A percentile compares a stretch with the other conserved stretches of the same genome.
These are phyloP conservation scores for Ophion slaviceki DNA, from an alignment of 2,888 invertebrate genomes.

Conservation along the genomic window DNA sequence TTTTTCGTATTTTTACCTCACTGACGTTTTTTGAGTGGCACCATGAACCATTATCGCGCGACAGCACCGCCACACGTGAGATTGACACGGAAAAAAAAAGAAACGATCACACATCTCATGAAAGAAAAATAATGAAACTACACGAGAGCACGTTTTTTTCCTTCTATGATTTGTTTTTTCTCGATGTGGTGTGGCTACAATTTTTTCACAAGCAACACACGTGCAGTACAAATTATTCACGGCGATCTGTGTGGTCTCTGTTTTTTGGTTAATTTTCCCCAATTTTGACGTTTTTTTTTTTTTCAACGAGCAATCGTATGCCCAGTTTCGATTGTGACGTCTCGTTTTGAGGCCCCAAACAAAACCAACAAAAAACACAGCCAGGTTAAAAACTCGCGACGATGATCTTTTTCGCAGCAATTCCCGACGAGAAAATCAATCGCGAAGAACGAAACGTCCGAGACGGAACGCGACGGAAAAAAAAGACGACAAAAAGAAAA, in stretches of 20 bases:
- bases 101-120: conserved; percentile 43
- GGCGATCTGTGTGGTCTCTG: conserved; percentile 66
- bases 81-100: conserved; percentile 64
- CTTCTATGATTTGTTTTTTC: conserved; percentile 59
- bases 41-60: conserved; percentile 77
- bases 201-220: conserved; percentile 77
- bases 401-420: too few species aligned
- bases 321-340: neutral
- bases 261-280: conserved; percentile 66
- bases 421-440: too few species aligned
- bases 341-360: neutral
- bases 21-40: conserved; percentile 81
- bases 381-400: too few species aligned
- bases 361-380: neutral
- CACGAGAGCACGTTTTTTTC: conserved; percentile 77
- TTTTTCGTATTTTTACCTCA: conserved; percentile 82
- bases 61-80: conserved; percentile 77
- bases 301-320: neutral
- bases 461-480: conserved; percentile 3
- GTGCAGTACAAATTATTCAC: conserved; percentile 51
- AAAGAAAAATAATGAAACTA: conserved; percentile 36
- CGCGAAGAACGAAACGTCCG: too few species aligned
- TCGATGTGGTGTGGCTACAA: conserved; percentile 83
- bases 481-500: neutral
- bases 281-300: conserved; percentile 31